Conservation (phyloP, 2,797 vertebrate genomes). For the Poecilia gillii region DNA sequence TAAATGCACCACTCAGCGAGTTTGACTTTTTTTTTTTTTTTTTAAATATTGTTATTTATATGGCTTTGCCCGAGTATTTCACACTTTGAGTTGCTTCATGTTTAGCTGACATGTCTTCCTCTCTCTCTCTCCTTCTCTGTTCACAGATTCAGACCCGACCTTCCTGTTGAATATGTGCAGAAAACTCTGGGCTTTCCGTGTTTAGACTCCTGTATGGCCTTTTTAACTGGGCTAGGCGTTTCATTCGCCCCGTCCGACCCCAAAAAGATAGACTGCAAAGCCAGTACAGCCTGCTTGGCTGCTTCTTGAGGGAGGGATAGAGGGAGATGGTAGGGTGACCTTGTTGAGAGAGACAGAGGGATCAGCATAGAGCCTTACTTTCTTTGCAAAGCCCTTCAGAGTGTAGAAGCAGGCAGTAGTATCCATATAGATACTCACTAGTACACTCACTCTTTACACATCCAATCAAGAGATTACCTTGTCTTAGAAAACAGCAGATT, state of each 20-base stretch:
- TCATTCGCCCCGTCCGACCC: constrained; percentile 84
- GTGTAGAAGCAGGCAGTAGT: constrained; percentile 28
- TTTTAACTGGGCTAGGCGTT: constrained; percentile 89
- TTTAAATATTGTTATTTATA: neutral
- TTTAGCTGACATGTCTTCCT: neutral
- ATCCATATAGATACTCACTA: constrained; percentile 21
- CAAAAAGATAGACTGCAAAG: constrained; percentile 92
- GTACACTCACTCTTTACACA: constrained; percentile 13
- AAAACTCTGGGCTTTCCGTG: constrained; percentile 88
- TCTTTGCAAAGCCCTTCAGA: constrained; percentile 62
- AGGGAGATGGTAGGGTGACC: constrained; percentile 15
- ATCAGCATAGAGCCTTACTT: constrained; percentile 33
- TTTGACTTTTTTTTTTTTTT: neutral
- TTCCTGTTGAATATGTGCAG: constrained; percentile 90
- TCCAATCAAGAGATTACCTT: constrained; percentile 22
- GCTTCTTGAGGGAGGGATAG: constrained; percentile 78
- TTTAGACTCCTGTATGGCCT: constrained; percentile 91
- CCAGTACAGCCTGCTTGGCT: constrained; percentile 86
- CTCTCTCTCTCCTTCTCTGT: constrained; percentile 74
- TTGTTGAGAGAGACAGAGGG: constrained; percentile 39
- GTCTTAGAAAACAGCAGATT: constrained; percentile 14
- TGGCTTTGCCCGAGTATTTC: neutral
- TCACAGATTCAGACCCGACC: constrained; percentile 82
- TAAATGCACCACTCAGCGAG: neutral
- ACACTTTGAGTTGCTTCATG: neutral